Evolutionary conservation across 2,113 vertebrate genomes (phyloP).

Genomic region (Zingel zingel): DNA sequence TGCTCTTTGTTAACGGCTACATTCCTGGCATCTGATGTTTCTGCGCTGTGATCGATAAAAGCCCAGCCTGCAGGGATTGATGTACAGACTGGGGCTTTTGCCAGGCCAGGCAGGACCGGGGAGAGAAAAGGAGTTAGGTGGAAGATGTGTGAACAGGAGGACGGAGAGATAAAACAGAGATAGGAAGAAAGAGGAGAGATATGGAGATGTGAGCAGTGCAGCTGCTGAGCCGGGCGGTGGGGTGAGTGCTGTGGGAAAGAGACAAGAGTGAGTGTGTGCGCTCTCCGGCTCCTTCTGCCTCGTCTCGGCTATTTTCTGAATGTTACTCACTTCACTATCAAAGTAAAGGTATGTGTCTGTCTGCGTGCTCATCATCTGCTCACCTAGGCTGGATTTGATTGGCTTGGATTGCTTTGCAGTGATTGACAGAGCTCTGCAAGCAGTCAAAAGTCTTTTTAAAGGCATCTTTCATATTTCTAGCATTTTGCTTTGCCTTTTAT

Average conservation of each 20-base stretch:
- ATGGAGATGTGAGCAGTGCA: conserved; percentile 52
- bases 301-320: conserved; percentile 65
- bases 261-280: conserved; percentile 9
- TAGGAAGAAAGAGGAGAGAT: conserved; percentile 34
- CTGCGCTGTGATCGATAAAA: conserved; percentile 77
- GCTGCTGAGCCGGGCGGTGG: conserved; percentile 55
- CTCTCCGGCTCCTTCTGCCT: conserved; percentile 43
- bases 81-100: conserved; percentile 65
- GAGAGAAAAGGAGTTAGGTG: conserved; percentile 53
- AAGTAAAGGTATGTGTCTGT: conserved; percentile 55
- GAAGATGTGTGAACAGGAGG: conserved; percentile 63
- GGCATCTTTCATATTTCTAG: conserved; percentile 38
- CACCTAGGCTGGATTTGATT: conserved; percentile 46
- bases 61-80: conserved; percentile 72
- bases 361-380: conserved; percentile 59
- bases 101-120: conserved; percentile 54
- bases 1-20: conserved; percentile 82
- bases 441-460: conserved; percentile 42
- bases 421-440: conserved; percentile 47
- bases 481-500: conserved; percentile 35
- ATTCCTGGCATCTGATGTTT: conserved; percentile 82
- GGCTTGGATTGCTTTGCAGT: conserved; percentile 9
- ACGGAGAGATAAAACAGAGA: conserved; percentile 55
- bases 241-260: conserved; percentile 58
- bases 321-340: conserved; percentile 70